Evolutionary conservation across 2,888 invertebrate genomes (phyloP).

Genomic region (Diadegma fenestrale): DNA sequence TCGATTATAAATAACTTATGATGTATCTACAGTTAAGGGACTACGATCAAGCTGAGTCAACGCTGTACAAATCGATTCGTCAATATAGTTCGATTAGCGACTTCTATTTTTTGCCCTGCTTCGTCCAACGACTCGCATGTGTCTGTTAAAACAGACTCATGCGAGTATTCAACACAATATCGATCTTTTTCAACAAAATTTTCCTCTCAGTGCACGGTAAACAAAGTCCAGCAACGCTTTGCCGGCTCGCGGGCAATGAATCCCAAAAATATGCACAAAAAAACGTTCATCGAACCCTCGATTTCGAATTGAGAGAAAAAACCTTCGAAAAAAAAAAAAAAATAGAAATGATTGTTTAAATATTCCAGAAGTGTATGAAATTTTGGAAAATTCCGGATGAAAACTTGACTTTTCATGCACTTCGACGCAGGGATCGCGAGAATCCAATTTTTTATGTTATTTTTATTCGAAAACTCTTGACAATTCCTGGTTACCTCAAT

Average conservation of each 20-base stretch:
- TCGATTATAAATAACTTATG: not conserved
- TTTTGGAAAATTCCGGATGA: not conserved
- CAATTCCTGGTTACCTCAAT: not conserved
- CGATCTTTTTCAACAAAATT: no score
- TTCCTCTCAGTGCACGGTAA: no score
- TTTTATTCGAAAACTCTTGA: not conserved
- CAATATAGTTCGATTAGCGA: constrained; percentile 35
- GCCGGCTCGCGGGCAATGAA: not conserved
- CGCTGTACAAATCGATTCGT: constrained; percentile 43
- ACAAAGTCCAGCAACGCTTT: not conserved
- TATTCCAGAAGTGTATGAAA: not conserved
- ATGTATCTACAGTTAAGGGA: not conserved
- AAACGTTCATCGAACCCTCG: not conserved
- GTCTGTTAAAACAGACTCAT: no score
- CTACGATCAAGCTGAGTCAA: not conserved
- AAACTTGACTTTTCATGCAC: not conserved
- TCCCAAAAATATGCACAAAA: not conserved
- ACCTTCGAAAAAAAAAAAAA: not conserved
- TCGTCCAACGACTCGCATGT: not conserved
- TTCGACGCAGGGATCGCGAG: not conserved
- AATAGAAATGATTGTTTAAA: not conserved
- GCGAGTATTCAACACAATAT: no score
- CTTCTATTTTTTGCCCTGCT: constrained; percentile 52
- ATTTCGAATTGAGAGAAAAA: not conserved
- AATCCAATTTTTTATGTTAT: not conserved